Evolutionary conservation across 2,113 vertebrate species (phyloP).

Genomic region (Percopsis transmontana): DNA sequence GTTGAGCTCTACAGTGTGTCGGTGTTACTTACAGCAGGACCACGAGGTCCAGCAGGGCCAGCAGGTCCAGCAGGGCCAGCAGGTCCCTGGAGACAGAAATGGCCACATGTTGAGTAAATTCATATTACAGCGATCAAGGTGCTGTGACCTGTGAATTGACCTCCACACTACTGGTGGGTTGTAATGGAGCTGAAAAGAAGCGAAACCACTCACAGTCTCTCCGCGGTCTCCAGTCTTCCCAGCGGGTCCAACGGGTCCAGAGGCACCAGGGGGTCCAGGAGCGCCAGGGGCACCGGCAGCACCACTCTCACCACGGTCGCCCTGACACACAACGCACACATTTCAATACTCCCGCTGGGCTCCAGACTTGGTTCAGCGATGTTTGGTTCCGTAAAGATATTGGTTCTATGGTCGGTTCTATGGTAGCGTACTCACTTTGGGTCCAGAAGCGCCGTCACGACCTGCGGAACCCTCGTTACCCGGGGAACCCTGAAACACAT

Average conservation of each 20-base stretch:
- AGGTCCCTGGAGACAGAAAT: slow-evolving; percentile 82
- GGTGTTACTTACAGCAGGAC: slow-evolving; percentile 86
- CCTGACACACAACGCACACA: slow-evolving; percentile 72
- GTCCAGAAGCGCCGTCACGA: slow-evolving; percentile 89
- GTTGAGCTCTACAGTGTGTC: not conserved
- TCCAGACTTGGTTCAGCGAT: not conserved
- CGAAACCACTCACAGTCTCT: slow-evolving; percentile 86
- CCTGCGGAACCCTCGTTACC: slow-evolving; percentile 92
- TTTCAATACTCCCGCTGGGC: not conserved
- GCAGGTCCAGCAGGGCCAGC: slow-evolving; percentile 86
- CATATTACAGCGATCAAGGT: not conserved
- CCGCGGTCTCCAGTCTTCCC: slow-evolving; percentile 96
- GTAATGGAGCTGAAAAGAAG: too few species aligned
- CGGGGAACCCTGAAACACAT: slow-evolving; percentile 82
- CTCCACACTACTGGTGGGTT: not conserved
- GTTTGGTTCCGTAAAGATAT: not conserved
- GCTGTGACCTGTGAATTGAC: not conserved
- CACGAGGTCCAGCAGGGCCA: slow-evolving; percentile 92
- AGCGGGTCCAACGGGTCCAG: slow-evolving; percentile 92
- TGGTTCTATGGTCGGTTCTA: not conserved
- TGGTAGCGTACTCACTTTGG: slow-evolving; percentile 81
- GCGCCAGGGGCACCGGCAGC: slow-evolving; percentile 87
- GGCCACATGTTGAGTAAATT: not conserved
- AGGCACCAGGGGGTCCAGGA: slow-evolving; percentile 92
- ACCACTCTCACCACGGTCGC: slow-evolving; percentile 93